A percentile compares a stretch with the other conserved stretches of the same genome.
Evolutionary conservation across 2,113 vertebrate genomes (phyloP).

Genomic region (Pachycephala philippinensis): DNA sequence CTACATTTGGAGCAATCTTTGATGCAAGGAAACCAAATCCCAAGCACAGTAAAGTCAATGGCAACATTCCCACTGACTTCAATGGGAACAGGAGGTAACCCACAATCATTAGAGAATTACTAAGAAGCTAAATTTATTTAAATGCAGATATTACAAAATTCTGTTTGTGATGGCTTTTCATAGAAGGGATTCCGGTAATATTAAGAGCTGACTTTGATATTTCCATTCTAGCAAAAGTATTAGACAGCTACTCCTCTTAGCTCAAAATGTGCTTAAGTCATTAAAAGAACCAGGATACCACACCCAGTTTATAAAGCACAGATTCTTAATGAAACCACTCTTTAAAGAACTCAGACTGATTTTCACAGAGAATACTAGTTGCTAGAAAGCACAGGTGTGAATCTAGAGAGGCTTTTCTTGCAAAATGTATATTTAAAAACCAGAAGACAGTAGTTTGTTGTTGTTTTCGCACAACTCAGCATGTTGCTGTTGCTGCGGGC

Average conservation of each 20-base stretch:
- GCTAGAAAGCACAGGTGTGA: not conserved
- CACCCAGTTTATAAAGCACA: constrained; percentile 18
- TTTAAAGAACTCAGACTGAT: not conserved
- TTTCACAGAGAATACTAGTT: not conserved
- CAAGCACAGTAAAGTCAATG: not conserved
- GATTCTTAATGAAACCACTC: not conserved
- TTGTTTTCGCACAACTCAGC: not conserved
- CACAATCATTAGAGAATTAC: not conserved
- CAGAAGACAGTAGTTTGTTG: not conserved
- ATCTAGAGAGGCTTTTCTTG: not conserved
- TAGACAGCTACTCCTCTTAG: not conserved
- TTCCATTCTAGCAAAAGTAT: constrained; percentile 25
- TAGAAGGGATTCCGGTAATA: not conserved
- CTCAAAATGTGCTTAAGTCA: constrained; percentile 35
- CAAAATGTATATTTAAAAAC: not conserved
- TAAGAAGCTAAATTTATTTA: not conserved
- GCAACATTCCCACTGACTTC: constrained; percentile 5
- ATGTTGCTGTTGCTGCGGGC: not conserved
- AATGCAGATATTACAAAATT: not conserved
- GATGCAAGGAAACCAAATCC: not conserved
- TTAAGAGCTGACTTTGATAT: not conserved
- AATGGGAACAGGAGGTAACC: not conserved
- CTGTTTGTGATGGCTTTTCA: not conserved
- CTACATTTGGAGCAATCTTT: not conserved
- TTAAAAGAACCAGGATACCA: constrained; percentile 7